These are phyloP conservation scores for Pristionchus arcanus DNA, from an alignment of 2,888 invertebrate genomes.

Conservation along the genomic window DNA sequence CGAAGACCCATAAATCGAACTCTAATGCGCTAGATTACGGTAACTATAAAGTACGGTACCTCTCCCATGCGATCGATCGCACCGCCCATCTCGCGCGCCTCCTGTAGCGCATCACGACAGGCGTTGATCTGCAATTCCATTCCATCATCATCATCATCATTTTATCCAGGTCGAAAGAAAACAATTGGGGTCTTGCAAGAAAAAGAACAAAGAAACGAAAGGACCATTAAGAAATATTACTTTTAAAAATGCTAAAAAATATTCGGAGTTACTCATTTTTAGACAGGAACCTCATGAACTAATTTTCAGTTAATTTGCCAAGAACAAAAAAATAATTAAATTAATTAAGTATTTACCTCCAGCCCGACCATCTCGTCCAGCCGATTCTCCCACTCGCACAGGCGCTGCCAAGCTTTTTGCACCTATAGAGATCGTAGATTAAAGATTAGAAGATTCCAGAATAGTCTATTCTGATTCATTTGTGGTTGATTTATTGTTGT, in stretches of 20 bases:
- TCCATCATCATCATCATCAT: no score
- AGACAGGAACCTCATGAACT: no score
- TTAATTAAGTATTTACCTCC: background rate
- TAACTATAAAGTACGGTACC: background rate
- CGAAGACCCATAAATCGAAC: no score
- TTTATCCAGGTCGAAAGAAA: no score
- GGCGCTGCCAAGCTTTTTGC: conserved; percentile 45
- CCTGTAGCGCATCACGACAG: conserved; percentile 64
- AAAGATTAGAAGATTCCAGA: background rate
- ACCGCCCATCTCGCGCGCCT: conserved; percentile 60
- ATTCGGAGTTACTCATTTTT: no score
- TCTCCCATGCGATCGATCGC: conserved; percentile 53
- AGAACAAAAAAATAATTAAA: background rate
- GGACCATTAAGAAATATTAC: no score
- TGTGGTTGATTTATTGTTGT: no score
- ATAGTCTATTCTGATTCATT: no score
- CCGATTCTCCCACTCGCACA: conserved; percentile 70
- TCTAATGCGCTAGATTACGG: no score
- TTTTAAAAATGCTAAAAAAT: no score
- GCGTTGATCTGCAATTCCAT: conserved; percentile 53
- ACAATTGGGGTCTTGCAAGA: no score
- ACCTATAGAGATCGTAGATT: background rate
- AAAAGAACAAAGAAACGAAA: no score
- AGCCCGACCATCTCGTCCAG: conserved; percentile 73
- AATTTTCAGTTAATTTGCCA: background rate